These are phyloP conservation scores for Epirrhoe tristata DNA, from an alignment of 2,888 invertebrate genomes.

Conservation along the genomic window DNA sequence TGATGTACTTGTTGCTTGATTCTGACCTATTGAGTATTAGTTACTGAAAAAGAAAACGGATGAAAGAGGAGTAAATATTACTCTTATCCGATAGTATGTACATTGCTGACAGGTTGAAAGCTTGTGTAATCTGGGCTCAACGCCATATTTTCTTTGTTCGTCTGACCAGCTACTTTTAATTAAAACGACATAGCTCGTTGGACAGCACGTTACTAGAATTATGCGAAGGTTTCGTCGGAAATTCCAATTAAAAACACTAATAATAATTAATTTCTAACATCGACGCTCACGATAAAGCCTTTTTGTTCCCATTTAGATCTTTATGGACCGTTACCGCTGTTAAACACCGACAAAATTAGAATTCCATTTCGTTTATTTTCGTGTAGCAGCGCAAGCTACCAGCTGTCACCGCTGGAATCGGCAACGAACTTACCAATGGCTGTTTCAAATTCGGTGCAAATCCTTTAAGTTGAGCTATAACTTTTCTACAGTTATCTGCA, in stretches of 20 bases:
- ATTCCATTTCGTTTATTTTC: slow-evolving; percentile 42
- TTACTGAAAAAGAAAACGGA: background rate
- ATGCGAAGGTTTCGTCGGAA: slow-evolving; percentile 50
- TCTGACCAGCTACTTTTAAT: slow-evolving; percentile 67
- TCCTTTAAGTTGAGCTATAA: slow-evolving; percentile 53
- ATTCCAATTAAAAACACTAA: slow-evolving; percentile 71
- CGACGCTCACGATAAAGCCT: slow-evolving; percentile 58
- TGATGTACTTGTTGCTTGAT: slow-evolving; percentile 5
- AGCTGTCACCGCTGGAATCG: slow-evolving; percentile 41
- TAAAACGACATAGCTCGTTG: slow-evolving; percentile 66
- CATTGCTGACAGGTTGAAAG: background rate
- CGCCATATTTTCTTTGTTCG: background rate
- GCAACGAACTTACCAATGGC: slow-evolving; percentile 46
- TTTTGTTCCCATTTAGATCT: slow-evolving; percentile 50
- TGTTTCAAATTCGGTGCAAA: slow-evolving; percentile 52
- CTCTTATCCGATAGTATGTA: background rate
- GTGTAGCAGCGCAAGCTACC: slow-evolving; percentile 36
- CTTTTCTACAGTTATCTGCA: slow-evolving; percentile 51
- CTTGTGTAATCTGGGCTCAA: background rate
- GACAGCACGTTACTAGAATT: slow-evolving; percentile 50
- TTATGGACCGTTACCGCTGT: slow-evolving; percentile 39
- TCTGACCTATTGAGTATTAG: background rate
- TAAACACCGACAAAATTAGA: slow-evolving; percentile 45
- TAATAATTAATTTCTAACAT: slow-evolving; percentile 71
- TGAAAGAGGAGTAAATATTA: background rate